Evolutionary conservation across 2,113 vertebrate genomes (phyloP).

Genomic region (Chamaea fasciata): DNA sequence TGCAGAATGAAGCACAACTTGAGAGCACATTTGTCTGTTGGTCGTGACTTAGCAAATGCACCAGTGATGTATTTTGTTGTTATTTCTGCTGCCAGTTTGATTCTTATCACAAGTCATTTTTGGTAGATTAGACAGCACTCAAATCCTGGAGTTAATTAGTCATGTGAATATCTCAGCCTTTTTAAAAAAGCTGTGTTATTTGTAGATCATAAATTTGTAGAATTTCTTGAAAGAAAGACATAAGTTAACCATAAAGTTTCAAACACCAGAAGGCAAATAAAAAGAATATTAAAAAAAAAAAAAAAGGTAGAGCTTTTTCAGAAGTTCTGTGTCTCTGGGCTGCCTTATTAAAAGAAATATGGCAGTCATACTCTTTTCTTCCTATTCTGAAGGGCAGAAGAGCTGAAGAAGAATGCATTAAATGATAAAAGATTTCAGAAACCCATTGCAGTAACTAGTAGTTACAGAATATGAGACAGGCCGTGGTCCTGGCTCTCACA

Average conservation of each 20-base stretch:
- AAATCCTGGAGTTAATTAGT: background rate
- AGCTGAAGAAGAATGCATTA: background rate
- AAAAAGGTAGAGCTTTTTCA: background rate
- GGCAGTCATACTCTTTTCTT: background rate
- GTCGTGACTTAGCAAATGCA: background rate
- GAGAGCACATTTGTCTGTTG: background rate
- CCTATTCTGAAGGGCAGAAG: background rate
- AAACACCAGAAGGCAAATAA: background rate
- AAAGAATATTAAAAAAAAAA: background rate
- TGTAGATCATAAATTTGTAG: background rate
- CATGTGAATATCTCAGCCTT: background rate
- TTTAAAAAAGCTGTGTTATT: background rate
- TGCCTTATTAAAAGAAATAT: background rate
- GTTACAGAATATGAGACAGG: background rate
- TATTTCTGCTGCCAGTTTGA: background rate
- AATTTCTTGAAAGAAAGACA: background rate
- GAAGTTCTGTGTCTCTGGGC: background rate
- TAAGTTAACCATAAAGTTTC: background rate
- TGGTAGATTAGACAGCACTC: background rate
- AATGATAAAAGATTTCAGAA: background rate
- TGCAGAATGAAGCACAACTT: background rate
- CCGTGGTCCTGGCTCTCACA: background rate
- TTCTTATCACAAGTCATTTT: background rate
- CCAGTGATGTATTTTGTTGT: background rate
- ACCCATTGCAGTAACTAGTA: background rate